A percentile compares a stretch with the other conserved stretches of the same genome.
These are phyloP conservation scores for Eulacestoma nigropectus DNA, from an alignment of 2,113 vertebrate species.

Conservation along the genomic window DNA sequence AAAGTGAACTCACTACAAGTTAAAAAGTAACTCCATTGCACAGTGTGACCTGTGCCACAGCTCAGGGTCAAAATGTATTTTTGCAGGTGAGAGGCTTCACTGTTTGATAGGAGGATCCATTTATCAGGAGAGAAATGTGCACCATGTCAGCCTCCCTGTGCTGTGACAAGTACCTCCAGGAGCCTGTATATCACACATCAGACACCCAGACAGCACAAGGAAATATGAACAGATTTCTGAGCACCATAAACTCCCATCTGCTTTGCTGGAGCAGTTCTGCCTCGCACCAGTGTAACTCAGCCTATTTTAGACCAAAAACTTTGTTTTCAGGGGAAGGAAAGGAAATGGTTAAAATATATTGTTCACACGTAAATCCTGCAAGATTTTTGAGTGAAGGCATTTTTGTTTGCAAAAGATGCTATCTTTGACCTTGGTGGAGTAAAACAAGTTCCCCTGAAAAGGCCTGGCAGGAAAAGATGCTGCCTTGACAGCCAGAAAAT, in stretches of 20 bases:
- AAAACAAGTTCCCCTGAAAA: constrained; percentile 22
- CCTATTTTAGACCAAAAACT: constrained; percentile 3
- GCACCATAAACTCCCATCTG: neutral
- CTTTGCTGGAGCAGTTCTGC: constrained; percentile 13
- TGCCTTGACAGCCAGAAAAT: constrained; percentile 7
- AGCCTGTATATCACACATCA: constrained; percentile 33
- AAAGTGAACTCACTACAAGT: neutral
- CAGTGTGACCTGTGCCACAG: neutral
- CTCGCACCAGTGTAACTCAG: neutral
- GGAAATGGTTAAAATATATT: neutral
- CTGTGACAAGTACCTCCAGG: constrained; percentile 16
- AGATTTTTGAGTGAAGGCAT: neutral
- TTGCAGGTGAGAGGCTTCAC: neutral
- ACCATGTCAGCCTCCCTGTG: constrained; percentile 5
- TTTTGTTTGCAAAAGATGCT: constrained; percentile 26
- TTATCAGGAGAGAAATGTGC: constrained; percentile 21
- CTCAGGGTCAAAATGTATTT: neutral
- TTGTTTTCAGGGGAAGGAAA: neutral
- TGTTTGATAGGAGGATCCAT: neutral
- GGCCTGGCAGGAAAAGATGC: constrained; percentile 24
- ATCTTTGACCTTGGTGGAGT: constrained; percentile 46
- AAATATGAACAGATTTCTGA: constrained; percentile 42
- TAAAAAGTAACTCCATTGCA: neutral
- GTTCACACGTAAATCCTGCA: neutral
- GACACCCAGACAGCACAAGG: neutral